phyloP scores from a whole-genome alignment of 2,113 vertebrate species.

The Heliornis fulica region DNA sequence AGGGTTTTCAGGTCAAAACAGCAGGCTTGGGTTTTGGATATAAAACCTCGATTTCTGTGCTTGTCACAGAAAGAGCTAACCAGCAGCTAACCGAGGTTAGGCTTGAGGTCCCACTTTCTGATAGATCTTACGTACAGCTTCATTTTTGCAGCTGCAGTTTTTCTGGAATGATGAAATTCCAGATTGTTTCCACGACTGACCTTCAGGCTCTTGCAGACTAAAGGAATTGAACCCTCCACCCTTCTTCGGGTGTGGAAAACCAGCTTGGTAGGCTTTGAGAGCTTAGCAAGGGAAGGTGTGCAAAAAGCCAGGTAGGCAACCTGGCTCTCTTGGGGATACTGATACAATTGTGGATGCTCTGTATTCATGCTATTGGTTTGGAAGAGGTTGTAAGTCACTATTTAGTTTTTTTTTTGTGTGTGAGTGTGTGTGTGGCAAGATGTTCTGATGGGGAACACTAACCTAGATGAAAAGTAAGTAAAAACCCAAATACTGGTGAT shows the following conservation, averaged over 20 bases:
- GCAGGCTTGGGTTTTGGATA: neutral
- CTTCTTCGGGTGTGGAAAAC: neutral
- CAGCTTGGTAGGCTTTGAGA: neutral
- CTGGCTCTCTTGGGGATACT: neutral
- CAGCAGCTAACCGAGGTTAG: neutral
- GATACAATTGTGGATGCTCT: neutral
- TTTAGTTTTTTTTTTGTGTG: too few species aligned
- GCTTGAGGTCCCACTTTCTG: neutral
- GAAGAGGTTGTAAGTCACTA: neutral
- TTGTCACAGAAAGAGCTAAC: neutral
- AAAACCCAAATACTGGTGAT: neutral
- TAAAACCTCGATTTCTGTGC: neutral
- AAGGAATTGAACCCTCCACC: neutral
- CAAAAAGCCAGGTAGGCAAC: neutral
- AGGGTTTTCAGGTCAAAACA: neutral
- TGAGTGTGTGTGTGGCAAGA: neutral
- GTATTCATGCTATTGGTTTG: neutral
- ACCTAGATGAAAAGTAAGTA: neutral
- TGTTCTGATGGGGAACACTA: neutral
- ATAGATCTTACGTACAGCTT: neutral
- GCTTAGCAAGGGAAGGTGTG: neutral
- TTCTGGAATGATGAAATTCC: neutral
- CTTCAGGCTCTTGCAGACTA: neutral
- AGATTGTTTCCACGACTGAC: neutral
- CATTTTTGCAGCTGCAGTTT: neutral